These are phyloP conservation scores for Cliona cf. orientalis DNA, from an alignment of 37 sponge, comb jelly and placozoan species.

Conservation along the genomic window DNA sequence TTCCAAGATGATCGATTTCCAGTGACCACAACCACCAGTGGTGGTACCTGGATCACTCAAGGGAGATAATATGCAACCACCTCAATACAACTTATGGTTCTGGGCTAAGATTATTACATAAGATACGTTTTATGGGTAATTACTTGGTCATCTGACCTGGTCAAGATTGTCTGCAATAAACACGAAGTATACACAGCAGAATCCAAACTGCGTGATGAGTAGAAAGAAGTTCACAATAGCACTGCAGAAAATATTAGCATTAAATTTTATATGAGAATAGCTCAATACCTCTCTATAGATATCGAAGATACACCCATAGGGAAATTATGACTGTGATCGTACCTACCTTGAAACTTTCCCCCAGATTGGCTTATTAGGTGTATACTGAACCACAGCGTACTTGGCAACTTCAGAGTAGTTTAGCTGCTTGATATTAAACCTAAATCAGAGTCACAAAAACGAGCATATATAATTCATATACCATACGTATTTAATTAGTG, in stretches of 20 bases:
- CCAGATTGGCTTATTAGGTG: background rate
- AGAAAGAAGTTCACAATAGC: constrained; percentile 79
- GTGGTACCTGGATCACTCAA: no score
- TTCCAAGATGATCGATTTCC: no score
- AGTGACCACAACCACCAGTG: no score
- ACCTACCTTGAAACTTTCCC: constrained; percentile 20
- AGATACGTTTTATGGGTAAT: no score
- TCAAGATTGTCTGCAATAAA: constrained; percentile 80
- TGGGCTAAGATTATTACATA: no score
- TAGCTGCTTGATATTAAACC: constrained; percentile 40
- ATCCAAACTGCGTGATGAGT: constrained; percentile 94
- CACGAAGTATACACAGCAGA: constrained; percentile 87
- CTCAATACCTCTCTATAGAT: no score
- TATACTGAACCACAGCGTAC: constrained; percentile 51
- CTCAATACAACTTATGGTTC: no score
- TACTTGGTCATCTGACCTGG: constrained; percentile 67
- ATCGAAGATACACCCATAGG: no score
- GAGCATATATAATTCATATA: no score
- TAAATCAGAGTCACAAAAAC: constrained; percentile 33
- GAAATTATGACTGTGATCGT: no score
- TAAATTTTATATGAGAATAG: background rate
- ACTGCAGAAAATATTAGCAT: constrained; percentile 24
- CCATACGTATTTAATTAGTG: no score
- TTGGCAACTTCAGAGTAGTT: constrained; percentile 81
- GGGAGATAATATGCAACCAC: no score